Percentiles rank a stretch among this genome's conserved stretches.
Conservation (phyloP, 2,797 vertebrate species). For the Cynopterus sphinx region DNA sequence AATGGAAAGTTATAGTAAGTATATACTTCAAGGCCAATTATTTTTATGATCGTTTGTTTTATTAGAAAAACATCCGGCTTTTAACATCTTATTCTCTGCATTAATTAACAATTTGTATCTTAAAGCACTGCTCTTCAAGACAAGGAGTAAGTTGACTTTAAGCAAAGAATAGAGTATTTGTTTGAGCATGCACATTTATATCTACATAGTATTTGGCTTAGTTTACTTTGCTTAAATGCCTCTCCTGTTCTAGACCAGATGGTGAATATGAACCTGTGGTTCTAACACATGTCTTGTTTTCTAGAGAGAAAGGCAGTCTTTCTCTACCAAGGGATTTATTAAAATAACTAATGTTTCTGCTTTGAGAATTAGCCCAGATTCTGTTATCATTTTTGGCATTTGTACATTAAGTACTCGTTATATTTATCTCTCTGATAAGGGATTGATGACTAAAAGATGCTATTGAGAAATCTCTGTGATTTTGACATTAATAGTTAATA, state of each 20-base stretch:
- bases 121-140: slow-evolving; percentile 79
- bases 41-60: slow-evolving; percentile 71
- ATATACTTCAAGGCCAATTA: slow-evolving; percentile 38
- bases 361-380: slow-evolving; percentile 43
- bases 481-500: slow-evolving; percentile 76
- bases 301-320: slow-evolving; percentile 50
- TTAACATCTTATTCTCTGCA: slow-evolving; percentile 77
- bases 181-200: slow-evolving; percentile 79
- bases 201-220: slow-evolving; percentile 78
- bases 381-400: slow-evolving; percentile 6
- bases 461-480: slow-evolving; percentile 77
- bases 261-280: slow-evolving; percentile 62
- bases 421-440: slow-evolving; percentile 23
- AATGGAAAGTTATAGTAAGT: slow-evolving; percentile 45
- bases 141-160: slow-evolving; percentile 80
- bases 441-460: slow-evolving; percentile 75
- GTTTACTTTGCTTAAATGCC: slow-evolving; percentile 78
- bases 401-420: slow-evolving; percentile 3
- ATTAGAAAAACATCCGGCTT: slow-evolving; percentile 79
- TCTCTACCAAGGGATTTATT: slow-evolving; percentile 30
- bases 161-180: slow-evolving; percentile 48
- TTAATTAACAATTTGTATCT: slow-evolving; percentile 79
- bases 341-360: slow-evolving; percentile 51
- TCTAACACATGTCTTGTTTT: slow-evolving; percentile 47
- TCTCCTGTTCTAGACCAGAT: slow-evolving; percentile 78